Evolutionary conservation across 2,113 vertebrate genomes (phyloP), one percentile per base, ranked within the genome.

Genomic region (Macquaria ambigua): DNA sequence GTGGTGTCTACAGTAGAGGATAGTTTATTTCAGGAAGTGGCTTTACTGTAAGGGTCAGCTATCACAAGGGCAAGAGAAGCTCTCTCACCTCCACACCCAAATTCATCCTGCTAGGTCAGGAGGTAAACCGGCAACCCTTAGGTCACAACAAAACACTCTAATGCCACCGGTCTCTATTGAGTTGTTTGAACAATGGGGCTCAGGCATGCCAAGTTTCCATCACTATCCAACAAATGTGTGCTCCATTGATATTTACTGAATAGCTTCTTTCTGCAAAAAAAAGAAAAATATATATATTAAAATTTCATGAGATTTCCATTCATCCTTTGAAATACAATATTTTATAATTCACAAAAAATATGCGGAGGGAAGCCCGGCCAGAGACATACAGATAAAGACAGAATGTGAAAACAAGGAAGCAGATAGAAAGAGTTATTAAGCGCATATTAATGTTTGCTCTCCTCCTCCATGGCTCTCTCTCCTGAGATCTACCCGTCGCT

Each of bases 371-470:
- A 85, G 77, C 50, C 58, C 3, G 1, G 20, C 25, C 83, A 69
- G 23, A 82, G 46, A 81, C 28, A 61, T 82, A 84, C 74, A 59
- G 74, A 79, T 63, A 76, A 39, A 88, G 77, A 83, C 63, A 34
- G 77, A 75, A 70, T 46, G 70, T 12, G 43, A 62, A 73, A 82
- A 87, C 72, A 79, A 68, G 77, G 81, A 62, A 67, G 79, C 70
- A 56, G 77, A 83, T 50, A 79, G 90, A 81, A 87, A 87, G 90
- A 88, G 89, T 93, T 91, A 92, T 93, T 87, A 93, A 90, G 75
- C 81, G 53, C 91, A 94, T 92, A 94, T 92, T 92, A 93, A 93
- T 94, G 90, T 94, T 93, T 93, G 91, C 86, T 93, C 90, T 89
- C 87, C 87, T 91, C 88, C 80, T 89, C 83, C 84, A 56, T 74